Percentiles rank a stretch among this genome's conserved stretches.
Evolutionary conservation across 2,113 vertebrate species (phyloP).

Genomic region (Lampris megalopsis): DNA sequence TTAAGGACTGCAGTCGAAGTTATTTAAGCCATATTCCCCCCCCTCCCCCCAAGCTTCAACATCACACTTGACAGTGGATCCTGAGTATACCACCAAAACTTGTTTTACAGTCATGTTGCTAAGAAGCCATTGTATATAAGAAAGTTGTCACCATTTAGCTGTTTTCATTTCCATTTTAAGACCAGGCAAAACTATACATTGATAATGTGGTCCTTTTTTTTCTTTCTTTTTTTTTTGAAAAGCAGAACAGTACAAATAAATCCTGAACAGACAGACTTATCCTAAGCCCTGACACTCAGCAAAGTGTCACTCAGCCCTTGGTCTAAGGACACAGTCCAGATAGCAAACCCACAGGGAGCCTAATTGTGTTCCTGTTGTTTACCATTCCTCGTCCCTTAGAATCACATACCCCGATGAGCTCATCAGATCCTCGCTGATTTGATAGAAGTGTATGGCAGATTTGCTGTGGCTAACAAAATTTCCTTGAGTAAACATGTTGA

Average conservation of each 20-base stretch:
- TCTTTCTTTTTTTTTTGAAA: no score
- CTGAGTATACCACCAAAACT: no score
- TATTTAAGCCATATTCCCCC: neutral
- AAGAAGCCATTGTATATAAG: no score
- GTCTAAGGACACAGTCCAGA: conserved; percentile 14
- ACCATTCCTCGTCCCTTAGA: conserved; percentile 23
- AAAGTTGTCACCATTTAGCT: no score
- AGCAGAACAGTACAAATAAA: neutral
- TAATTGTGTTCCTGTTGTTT: conserved; percentile 49
- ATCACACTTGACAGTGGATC: neutral
- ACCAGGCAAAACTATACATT: no score
- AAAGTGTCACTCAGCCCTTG: conserved; percentile 5
- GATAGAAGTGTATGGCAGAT: conserved; percentile 32
- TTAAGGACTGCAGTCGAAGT: neutral
- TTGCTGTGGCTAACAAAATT: conserved; percentile 36
- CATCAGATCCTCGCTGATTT: conserved; percentile 47
- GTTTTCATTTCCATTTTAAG: no score
- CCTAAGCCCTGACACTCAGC: neutral
- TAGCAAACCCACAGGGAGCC: conserved; percentile 20
- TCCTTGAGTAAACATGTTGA: conserved; percentile 22
- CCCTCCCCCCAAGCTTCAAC: neutral
- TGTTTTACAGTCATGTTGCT: neutral
- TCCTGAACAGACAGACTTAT: conserved; percentile 9
- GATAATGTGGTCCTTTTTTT: no score
- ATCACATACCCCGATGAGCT: conserved; percentile 48